Evolutionary conservation across 2,797 vertebrate species (phyloP), one percentile per base, ranked within the genome.

Genomic region (Pseudochirops cupreus): DNA sequence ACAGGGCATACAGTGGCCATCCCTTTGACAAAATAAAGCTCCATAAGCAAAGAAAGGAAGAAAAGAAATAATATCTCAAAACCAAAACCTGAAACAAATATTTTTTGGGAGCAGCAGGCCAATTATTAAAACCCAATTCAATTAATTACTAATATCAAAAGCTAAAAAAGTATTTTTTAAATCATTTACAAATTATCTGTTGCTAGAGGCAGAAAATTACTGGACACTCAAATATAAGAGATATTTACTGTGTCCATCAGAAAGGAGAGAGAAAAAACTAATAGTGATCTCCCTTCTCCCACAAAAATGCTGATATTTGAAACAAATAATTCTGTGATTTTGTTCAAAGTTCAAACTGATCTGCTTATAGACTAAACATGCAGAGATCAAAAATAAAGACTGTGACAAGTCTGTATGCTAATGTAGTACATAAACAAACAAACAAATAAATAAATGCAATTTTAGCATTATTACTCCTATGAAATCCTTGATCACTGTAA

Each of bases 331-430:
- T 50, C 52, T 93, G 90, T 95, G 92, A 94, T 96, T 95, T 95
- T 56, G 93, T n/a, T 89, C 56, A 96, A 94, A 58, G 91, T 28
- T 96, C 50, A 14, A 91, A 89, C 94, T 14, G 39, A 94, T 97
- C 91, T 94, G 87, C 56, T 67, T 94, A 56, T 11, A 94, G 97
- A 92, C 53, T 57, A 94, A 53, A 91, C 94, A 94, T 54, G 16
- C 91, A 94, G 91, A 95, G 91, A 95, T 67, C 92, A 18, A 96
- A 95, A 97, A 97, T 82, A 67, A 95, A 97, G 96, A 91, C 50
- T 94, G 0, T 92, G 95, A 94, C 91, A 91, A 58, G 6, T 28
- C 57, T 74, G 82, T 56, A 94, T 4, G 59, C 21, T 91, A 14
- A 95, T 92, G 53, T 89, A 93, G 9, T 53, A 29, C 11, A 56